Evolutionary conservation across 2,113 vertebrate species (phyloP).

Genomic region (Laticauda colubrina): DNA sequence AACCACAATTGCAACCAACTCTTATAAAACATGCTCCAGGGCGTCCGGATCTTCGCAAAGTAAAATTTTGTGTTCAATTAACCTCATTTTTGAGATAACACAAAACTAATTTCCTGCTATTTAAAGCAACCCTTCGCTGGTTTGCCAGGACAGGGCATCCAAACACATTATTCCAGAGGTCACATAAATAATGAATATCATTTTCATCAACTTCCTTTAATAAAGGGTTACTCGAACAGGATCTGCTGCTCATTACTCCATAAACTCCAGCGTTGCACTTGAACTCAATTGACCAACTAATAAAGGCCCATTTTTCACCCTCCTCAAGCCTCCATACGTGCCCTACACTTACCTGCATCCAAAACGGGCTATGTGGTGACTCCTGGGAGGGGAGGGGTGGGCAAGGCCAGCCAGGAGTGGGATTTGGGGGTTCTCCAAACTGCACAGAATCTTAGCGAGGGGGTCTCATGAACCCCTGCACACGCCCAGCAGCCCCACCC

Average conservation of each 20-base stretch:
- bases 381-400: too few relatives aligned
- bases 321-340: too few relatives aligned
- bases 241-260: background rate
- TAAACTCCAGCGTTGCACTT: background rate
- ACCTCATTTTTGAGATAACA: background rate
- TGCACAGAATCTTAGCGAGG: too few relatives aligned
- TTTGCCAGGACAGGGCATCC: background rate
- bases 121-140: background rate
- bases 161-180: background rate
- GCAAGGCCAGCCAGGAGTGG: too few relatives aligned
- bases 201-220: background rate
- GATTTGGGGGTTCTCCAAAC: too few relatives aligned
- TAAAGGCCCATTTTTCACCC: background rate
- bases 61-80: background rate
- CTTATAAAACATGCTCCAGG: background rate
- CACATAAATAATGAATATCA: background rate
- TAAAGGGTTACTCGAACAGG: background rate
- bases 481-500: too few relatives aligned
- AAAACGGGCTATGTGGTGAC: too few relatives aligned
- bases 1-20: background rate
- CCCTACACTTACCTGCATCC: too few relatives aligned
- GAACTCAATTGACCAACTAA: background rate
- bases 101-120: background rate
- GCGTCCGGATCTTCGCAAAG: background rate
- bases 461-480: too few relatives aligned